Percentiles rank a stretch among this genome's conserved stretches.
These are phyloP conservation scores for Lampris incognitus DNA, from an alignment of 2,113 vertebrate species.

Conservation along the genomic window DNA sequence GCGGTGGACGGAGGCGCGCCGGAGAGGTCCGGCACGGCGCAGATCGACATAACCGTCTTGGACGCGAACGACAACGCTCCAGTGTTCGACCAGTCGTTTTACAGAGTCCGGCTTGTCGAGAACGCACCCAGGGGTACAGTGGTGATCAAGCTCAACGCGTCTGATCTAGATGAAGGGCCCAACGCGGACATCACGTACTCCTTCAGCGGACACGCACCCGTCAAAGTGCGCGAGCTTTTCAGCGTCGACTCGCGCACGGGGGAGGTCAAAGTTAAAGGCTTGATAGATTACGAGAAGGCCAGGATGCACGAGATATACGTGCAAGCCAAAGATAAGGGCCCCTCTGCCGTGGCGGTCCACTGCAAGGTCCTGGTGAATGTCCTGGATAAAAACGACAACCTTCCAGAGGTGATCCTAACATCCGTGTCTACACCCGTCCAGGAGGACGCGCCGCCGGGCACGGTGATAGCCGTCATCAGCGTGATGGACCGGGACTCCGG, in stretches of 20 bases:
- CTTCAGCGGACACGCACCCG: constrained; percentile 78
- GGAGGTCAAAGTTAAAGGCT: constrained; percentile 81
- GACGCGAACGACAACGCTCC: constrained; percentile 82
- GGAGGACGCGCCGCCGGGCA: constrained; percentile 85
- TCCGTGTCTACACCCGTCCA: constrained; percentile 80
- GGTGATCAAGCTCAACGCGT: constrained; percentile 80
- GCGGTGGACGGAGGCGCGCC: constrained; percentile 78
- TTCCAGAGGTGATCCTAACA: constrained; percentile 77
- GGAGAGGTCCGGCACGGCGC: constrained; percentile 77
- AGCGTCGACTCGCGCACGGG: constrained; percentile 77
- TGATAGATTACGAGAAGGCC: constrained; percentile 81
- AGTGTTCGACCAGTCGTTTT: constrained; percentile 78
- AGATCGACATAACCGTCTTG: constrained; percentile 76
- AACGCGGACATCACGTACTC: constrained; percentile 80
- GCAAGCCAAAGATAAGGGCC: constrained; percentile 90
- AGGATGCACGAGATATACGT: constrained; percentile 88
- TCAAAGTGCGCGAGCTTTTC: constrained; percentile 81
- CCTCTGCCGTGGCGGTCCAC: constrained; percentile 87
- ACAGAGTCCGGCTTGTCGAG: constrained; percentile 75
- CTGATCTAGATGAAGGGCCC: constrained; percentile 78
- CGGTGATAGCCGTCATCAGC: constrained; percentile 88
- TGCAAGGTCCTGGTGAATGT: constrained; percentile 83
- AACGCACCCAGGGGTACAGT: constrained; percentile 77
- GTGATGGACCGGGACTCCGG: constrained; percentile 86
- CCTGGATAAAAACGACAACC: constrained; percentile 80